Conservation (phyloP, 2,797 vertebrate genomes). For the Philypnodon macrostomus region DNA sequence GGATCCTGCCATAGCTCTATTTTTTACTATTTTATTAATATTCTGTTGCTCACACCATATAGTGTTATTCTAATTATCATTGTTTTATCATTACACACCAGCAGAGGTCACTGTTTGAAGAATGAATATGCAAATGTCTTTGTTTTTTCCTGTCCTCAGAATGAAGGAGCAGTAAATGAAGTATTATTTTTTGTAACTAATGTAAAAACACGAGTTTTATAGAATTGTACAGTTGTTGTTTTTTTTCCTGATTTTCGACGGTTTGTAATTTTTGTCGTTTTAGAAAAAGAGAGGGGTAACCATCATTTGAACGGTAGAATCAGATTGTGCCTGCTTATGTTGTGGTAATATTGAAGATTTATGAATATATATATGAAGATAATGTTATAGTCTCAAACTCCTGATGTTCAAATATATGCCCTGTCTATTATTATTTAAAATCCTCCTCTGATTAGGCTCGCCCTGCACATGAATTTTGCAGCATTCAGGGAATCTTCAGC, state of each 20-base stretch:
- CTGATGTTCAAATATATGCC: slow-evolving; percentile 61
- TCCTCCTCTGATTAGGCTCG: slow-evolving; percentile 16
- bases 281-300: slow-evolving; percentile 58
- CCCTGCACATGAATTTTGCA: slow-evolving; percentile 1
- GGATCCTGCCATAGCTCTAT: slow-evolving; percentile 33
- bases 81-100: slow-evolving; percentile 89
- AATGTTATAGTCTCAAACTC: slow-evolving; percentile 76
- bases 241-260: too few relatives aligned
- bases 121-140: slow-evolving; percentile 80
- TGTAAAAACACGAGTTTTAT: slow-evolving; percentile 99
- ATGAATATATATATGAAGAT: slow-evolving; percentile 76
- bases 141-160: slow-evolving; percentile 66
- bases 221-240: slow-evolving; percentile 95
- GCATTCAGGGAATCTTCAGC: slow-evolving; percentile 3
- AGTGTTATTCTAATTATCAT: slow-evolving; percentile 83
- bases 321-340: slow-evolving; percentile 68
- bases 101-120: slow-evolving; percentile 88
- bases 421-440: slow-evolving; percentile 47
- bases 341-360: slow-evolving; percentile 71
- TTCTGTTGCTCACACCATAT: slow-evolving; percentile 83
- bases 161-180: slow-evolving; percentile 99
- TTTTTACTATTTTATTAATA: slow-evolving; percentile 65
- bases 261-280: slow-evolving; percentile 62
- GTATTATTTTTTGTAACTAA: slow-evolving; percentile 98
- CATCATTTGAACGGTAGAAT: slow-evolving; percentile 71